Base-by-base conservation (phyloP, 2,888 invertebrate genomes). In the Marasmarcha lunaedactyla region DNA sequence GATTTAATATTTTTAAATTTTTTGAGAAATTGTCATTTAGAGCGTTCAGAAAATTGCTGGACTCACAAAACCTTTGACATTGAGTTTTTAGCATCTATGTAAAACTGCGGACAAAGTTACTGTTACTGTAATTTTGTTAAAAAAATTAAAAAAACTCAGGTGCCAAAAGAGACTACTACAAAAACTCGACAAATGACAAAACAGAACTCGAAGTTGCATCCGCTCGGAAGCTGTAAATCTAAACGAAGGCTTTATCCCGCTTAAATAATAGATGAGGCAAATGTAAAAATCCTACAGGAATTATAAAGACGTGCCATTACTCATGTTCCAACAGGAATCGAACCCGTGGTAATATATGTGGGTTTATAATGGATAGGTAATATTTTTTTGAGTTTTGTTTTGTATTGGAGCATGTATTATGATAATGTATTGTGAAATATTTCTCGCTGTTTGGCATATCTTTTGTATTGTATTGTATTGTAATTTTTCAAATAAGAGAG, bases 231-330 rank as follows among this genome's bases (percentile, higher is more conserved):
- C 63, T 57, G 70, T 73, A 74, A 76, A 76, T 77, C 72, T 70
- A 55, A 52, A 47, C 48, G 55, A 62, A 67, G 71, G 63, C 71
- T 63, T 30, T 30, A 41, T 40, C 43, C 46, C 50, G 59, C 63
- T 72, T 20, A 72, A 70, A 76, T 74, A 73, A 76, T 69, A 68
- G 72, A 76, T 73, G 72, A 63, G 65, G 55, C 49, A 45, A 54
- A 57, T 48, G 57, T 55, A 70, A 71, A 67, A 60, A 57, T 54
- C 55, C 53, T 45, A 43, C 58, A 62, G 66, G 70, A 68, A 72
- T 77, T 72, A 73, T 57, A 53, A 60, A 68, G 67, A 69, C 59
- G 54, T 45, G 56, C 60, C 67, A 70, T 77, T 65, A 71, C 52
- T 74, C 74, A 73, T 63, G 49, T 52, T 44, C 54, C 52, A 58